These are phyloP conservation scores for Hippocampus mohnikei DNA, from an alignment of 2,113 vertebrate species.

Conservation along the genomic window DNA sequence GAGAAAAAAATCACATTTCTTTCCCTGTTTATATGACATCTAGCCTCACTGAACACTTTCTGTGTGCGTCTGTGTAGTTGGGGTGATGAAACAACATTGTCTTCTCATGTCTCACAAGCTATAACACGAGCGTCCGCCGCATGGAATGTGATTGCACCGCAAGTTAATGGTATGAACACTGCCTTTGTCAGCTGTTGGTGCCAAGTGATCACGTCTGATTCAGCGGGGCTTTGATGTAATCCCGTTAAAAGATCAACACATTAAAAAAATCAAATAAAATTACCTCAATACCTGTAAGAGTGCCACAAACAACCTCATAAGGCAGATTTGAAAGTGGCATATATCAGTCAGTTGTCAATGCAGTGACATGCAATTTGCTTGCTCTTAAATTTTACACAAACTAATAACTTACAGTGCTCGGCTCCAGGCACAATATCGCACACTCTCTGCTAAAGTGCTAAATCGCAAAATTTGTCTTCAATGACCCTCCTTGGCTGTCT, in stretches of 20 bases:
- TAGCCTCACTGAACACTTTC: neutral
- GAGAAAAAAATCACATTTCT: constrained; percentile 13
- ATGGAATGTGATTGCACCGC: constrained; percentile 3
- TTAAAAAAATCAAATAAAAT: too few relatives aligned
- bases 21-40: constrained; percentile 10
- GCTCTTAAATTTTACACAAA: too few relatives aligned
- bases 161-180: neutral
- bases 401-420: neutral
- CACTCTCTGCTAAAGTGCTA: neutral
- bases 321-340: neutral
- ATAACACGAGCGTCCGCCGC: neutral
- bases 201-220: neutral
- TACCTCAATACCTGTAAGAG: too few relatives aligned
- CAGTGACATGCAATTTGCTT: neutral
- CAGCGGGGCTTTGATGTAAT: neutral
- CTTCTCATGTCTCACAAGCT: neutral
- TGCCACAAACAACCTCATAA: too few relatives aligned
- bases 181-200: neutral
- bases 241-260: neutral
- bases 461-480: neutral
- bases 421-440: neutral
- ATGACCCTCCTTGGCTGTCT: neutral
- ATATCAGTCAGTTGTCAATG: neutral
- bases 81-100: neutral
- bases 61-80: neutral